Base-by-base conservation (phyloP, 1,140 invertebrate genomes). In the Heliconius hewitsoni region DNA sequence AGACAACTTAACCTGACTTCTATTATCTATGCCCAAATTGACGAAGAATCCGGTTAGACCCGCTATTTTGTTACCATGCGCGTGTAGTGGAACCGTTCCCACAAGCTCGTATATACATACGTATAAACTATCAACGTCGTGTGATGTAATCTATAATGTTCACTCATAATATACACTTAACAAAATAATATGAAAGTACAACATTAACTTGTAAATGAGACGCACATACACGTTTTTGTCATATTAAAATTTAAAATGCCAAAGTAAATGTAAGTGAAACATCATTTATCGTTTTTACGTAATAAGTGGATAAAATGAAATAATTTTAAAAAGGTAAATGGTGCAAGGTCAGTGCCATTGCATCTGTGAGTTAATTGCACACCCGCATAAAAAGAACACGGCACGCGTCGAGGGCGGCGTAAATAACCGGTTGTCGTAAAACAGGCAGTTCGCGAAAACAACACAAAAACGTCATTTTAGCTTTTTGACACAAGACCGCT, bases 351-450 rank as follows among this genome's bases (percentile, higher is more conserved):
- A 83, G 79, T 84, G 85, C 78, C 85, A 83, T 83, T 82, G 83
- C 82, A 85, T 86, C 82, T 87, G 86, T 81, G 82, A 84, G 74
- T 84, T 80, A 84, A 87, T 83, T 83, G 83, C 82, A 82, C 82
- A 74, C 79, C 78, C 74, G 78, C 85, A 84, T 81, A 82, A 82
- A 78, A 79, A 71, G 82, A 79, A 74, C 70, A 52, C 81, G 80
- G 88, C 88, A 90, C 89, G 86, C 86, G 87, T 84, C 85, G 81
- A 73, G 76, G 84, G 73, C 78, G 66, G 76, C 78, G 72, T 82
- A 83, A 87, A 89, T 84, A 89, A 89, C 87, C 85, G 87, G 88
- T 84, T 83, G 85, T 85, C 87, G 84, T 89, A 90, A 90, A 90
- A 87, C 86, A 88, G 85, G 83, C 85, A 83, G 84, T 85, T 87